Conservation (phyloP, 2,888 invertebrate genomes). For the Meloe dianella region DNA sequence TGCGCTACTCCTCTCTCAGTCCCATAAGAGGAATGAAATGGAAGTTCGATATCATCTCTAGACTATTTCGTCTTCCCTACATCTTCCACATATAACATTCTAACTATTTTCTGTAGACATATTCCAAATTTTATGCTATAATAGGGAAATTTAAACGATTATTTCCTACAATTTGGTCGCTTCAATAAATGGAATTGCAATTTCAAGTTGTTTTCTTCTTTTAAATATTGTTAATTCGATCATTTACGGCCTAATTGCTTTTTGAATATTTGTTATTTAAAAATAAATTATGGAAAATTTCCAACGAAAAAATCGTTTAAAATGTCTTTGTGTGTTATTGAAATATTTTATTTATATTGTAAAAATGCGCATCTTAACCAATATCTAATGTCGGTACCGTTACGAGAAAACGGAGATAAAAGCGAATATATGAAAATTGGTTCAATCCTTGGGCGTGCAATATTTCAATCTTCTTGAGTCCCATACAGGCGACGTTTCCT, state of each 20-base stretch:
- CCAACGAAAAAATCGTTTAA: no score
- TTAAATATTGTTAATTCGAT: no score
- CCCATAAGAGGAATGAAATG: constrained; percentile 54
- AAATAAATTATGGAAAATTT: no score
- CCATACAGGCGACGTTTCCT: constrained; percentile 57
- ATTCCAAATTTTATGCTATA: constrained; percentile 7
- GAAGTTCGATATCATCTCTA: constrained; percentile 54
- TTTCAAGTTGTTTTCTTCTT: no score
- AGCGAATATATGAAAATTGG: constrained; percentile 59
- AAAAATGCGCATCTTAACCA: constrained; percentile 18
- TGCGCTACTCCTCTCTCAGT: constrained; percentile 39
- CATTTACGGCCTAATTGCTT: no score
- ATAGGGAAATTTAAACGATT: neutral
- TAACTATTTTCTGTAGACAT: constrained; percentile 1
- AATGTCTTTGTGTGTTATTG: constrained; percentile 35
- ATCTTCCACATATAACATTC: constrained; percentile 36
- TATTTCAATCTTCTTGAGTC: constrained; percentile 58
- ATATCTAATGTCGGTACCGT: constrained; percentile 26
- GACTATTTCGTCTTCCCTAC: constrained; percentile 43
- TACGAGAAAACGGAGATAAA: constrained; percentile 46
- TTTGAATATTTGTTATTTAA: no score
- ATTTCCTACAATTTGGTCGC: neutral
- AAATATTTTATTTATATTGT: constrained; percentile 37
- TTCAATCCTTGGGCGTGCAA: constrained; percentile 58
- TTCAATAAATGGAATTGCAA: neutral